Evolutionary conservation across 2,797 vertebrate species (phyloP), one percentile per base, ranked within the genome.

Genomic region (Helostoma temminkii): DNA sequence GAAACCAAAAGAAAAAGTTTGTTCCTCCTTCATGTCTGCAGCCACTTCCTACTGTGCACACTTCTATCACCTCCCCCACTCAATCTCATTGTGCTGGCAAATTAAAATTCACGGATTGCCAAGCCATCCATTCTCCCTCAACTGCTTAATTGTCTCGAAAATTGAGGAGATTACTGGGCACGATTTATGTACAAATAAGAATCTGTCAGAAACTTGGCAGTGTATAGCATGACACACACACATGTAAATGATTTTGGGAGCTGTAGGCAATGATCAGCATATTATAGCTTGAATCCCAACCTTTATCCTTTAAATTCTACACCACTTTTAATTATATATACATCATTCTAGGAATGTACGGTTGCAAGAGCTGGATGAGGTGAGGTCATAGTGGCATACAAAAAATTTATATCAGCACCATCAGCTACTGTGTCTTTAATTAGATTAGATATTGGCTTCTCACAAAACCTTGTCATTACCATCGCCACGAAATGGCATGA

Each of bases 111-210:
- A 89, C 37, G 52, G 75, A 56, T 87, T 91, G 89, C 90, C 83
- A 87, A 91, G 85, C 86, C 84, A 88, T 90, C 83, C 78, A 85
- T 90, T 91, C 84, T 89, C 80, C 76, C 76, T 82, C 76, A 62
- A 54, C 82, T 91, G 89, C 84, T 80, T 92, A 90, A 93, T 91
- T 93, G 91, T 91, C 88, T 90, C 21, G 80, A 90, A 93, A 93
- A 92, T 92, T 89, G 87, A 84, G 75, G 88, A 89, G 86, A 93
- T 91, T 89, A 89, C 85, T 6, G 42, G 41, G 66, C 24, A 26
- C 76, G 75, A 86, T 92, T 88, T 88, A 85, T 88, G 76, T 91
- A 82, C 84, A 86, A 92, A 89, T 84, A 86, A 80, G 81, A 87
- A 78, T 90, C 70, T 82, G 76, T 88, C 81, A 84, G 76, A 82